A percentile compares a stretch with the other conserved stretches of the same genome.
Conservation (phyloP, 2,113 vertebrate species). For the Nesoenas mayeri region DNA sequence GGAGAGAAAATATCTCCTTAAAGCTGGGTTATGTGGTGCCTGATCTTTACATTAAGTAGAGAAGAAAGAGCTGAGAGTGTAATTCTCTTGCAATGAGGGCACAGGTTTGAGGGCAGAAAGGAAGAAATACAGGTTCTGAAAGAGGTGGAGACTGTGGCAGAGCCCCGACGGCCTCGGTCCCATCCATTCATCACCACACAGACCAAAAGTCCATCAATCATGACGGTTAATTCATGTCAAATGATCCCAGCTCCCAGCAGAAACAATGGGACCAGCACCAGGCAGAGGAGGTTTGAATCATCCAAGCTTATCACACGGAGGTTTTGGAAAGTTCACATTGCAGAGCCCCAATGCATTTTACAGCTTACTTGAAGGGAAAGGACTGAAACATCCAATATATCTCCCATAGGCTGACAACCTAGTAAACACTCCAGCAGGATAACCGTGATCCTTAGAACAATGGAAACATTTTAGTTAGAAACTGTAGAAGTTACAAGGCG, state of each 20-base stretch:
- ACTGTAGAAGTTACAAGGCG: constrained; percentile 67
- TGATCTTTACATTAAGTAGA: background rate
- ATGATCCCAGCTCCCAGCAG: constrained; percentile 23
- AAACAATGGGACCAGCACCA: background rate
- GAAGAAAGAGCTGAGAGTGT: background rate
- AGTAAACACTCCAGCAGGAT: constrained; percentile 65
- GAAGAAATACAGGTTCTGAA: background rate
- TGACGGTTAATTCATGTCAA: background rate
- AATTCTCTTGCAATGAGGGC: background rate
- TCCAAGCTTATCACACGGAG: constrained; percentile 17
- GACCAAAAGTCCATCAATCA: background rate
- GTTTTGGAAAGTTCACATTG: constrained; percentile 37
- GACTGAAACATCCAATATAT: constrained; percentile 58
- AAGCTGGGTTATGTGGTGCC: background rate
- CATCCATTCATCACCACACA: background rate
- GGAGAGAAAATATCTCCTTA: background rate
- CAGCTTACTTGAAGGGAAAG: constrained; percentile 41
- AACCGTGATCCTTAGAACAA: constrained; percentile 64
- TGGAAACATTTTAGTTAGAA: constrained; percentile 70
- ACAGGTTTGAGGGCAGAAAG: background rate
- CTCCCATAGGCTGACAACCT: constrained; percentile 44
- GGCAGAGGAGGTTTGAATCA: constrained; percentile 20
- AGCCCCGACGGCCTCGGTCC: background rate
- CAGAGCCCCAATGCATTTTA: constrained; percentile 40
- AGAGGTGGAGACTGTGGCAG: background rate